These are phyloP conservation scores for Asarcornis scutulata DNA, from an alignment of 2,113 vertebrate species.

Conservation along the genomic window DNA sequence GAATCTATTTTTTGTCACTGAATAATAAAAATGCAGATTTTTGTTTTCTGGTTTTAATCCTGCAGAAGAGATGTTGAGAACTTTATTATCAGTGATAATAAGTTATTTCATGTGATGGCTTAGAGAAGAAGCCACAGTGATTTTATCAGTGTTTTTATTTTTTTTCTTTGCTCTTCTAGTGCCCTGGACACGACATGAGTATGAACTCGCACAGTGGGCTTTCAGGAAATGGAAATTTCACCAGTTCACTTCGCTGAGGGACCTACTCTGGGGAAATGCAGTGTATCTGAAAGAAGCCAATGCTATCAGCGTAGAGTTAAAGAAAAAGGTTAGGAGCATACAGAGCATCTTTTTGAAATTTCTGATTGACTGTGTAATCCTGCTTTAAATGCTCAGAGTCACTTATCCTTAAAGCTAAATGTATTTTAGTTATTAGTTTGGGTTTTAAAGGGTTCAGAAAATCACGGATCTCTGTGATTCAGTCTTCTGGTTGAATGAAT, in stretches of 20 bases:
- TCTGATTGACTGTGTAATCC: neutral
- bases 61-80: neutral
- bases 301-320: constrained; percentile 96
- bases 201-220: constrained; percentile 94
- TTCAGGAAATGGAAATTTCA: constrained; percentile 98
- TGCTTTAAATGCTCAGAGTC: neutral
- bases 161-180: constrained; percentile 75
- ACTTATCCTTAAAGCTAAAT: accelerated
- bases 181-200: constrained; percentile 94
- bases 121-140: neutral
- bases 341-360: neutral
- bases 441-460: neutral
- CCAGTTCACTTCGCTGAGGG: constrained; percentile 95
- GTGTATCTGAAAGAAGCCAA: constrained; percentile 98
- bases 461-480: accelerated
- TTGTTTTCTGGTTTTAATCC: neutral
- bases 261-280: constrained; percentile 96
- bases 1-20: neutral
- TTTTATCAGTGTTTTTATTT: no score
- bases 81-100: neutral
- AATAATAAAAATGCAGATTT: neutral
- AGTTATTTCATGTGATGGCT: neutral
- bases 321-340: constrained; percentile 90
- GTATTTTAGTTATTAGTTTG: neutral
- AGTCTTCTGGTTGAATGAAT: neutral